A percentile compares a stretch with the other conserved stretches of the same genome.
These are phyloP conservation scores for Synaphobranchus kaupii DNA, from an alignment of 2,797 vertebrate species.

Conservation along the genomic window DNA sequence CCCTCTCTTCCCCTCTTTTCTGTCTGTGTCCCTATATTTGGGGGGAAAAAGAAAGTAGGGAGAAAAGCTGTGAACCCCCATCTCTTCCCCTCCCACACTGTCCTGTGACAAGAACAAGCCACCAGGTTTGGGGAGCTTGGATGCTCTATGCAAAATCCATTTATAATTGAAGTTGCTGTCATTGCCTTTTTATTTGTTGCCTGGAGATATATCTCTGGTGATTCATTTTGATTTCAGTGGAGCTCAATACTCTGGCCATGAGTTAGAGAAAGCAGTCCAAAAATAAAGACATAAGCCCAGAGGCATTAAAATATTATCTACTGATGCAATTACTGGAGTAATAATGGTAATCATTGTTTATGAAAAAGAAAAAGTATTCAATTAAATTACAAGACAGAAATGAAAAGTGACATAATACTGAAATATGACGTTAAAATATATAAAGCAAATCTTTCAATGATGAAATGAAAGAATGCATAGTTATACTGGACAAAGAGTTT, in stretches of 20 bases:
- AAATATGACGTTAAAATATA: neutral
- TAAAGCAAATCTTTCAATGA: neutral
- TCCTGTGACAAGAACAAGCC: constrained; percentile 55
- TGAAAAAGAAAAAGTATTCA: neutral
- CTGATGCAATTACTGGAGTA: neutral
- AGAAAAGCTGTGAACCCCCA: constrained; percentile 40
- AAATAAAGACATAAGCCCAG: neutral
- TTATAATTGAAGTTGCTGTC: constrained; percentile 52
- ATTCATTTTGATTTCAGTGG: constrained; percentile 7
- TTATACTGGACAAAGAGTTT: neutral
- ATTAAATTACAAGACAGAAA: neutral
- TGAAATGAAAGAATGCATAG: neutral
- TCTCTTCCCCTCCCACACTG: constrained; percentile 28
- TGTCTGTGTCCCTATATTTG: constrained; percentile 49
- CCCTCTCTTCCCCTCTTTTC: constrained; percentile 47
- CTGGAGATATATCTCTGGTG: neutral
- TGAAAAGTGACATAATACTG: neutral
- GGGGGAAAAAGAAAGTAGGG: constrained; percentile 39
- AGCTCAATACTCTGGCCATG: constrained; percentile 13
- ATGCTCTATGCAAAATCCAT: constrained; percentile 56
- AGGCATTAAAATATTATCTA: constrained; percentile 4
- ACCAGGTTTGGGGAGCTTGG: constrained; percentile 56
- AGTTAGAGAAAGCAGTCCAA: neutral
- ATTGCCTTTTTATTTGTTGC: constrained; percentile 39
- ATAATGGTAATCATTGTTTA: neutral